Conservation (phyloP, 1,140 invertebrate genomes). For the Psix sp. region DNA sequence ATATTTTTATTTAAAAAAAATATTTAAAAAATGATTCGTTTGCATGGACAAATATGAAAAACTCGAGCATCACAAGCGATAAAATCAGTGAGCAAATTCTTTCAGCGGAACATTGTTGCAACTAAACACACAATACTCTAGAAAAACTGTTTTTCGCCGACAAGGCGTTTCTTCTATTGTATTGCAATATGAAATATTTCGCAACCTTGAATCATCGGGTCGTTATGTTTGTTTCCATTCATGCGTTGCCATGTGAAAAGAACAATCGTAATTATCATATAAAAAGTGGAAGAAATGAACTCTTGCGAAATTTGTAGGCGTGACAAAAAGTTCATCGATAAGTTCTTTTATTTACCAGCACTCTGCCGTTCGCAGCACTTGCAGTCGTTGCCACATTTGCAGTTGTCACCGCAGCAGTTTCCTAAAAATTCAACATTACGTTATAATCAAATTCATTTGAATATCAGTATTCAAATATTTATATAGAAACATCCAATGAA, state of each 20-base stretch:
- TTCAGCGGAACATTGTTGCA: conserved; percentile 29
- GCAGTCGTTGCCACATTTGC: conserved; percentile 70
- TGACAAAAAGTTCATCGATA: too few relatives aligned
- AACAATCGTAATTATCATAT: neutral
- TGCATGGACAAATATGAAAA: neutral
- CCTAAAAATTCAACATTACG: conserved; percentile 50
- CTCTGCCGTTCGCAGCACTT: conserved; percentile 65
- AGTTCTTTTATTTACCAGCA: conserved; percentile 63
- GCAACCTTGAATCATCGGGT: conserved; percentile 24
- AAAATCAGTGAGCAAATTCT: conserved; percentile 33
- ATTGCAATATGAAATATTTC: conserved; percentile 33
- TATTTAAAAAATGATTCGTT: neutral
- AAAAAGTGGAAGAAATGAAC: neutral
- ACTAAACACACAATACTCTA: conserved; percentile 19
- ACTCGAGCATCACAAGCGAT: conserved; percentile 12
- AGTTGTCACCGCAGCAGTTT: conserved; percentile 62
- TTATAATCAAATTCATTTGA: neutral
- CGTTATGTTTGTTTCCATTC: conserved; percentile 19
- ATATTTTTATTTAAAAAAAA: neutral
- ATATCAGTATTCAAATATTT: too few relatives aligned
- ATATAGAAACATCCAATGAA: too few relatives aligned
- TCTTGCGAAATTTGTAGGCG: neutral
- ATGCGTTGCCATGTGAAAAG: conserved; percentile 16
- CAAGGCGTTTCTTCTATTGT: conserved; percentile 38
- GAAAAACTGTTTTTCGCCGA: conserved; percentile 8